Percentiles rank a stretch among this genome's conserved stretches.
These are phyloP conservation scores for Hemibagrus guttatus DNA, from an alignment of 2,797 vertebrate species.

Conservation along the genomic window DNA sequence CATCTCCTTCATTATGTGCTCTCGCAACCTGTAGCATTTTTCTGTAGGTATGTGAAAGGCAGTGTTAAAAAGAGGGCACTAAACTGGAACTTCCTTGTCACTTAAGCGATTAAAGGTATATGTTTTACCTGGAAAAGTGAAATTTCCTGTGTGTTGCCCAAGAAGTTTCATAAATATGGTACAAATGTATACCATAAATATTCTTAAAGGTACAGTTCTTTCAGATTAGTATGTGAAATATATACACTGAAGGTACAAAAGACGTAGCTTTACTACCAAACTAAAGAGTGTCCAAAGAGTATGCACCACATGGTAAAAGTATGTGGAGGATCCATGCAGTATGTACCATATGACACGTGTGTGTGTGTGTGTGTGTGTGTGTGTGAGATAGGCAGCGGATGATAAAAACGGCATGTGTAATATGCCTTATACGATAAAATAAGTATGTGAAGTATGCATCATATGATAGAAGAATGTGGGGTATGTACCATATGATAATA, in stretches of 20 bases:
- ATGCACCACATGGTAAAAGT: neutral
- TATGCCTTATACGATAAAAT: neutral
- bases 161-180: neutral
- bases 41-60: neutral
- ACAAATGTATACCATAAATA: neutral
- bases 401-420: neutral
- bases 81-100: neutral
- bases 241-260: neutral
- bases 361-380: neutral
- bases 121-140: neutral
- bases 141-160: neutral
- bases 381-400: neutral
- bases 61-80: neutral
- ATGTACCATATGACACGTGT: neutral
- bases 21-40: slow-evolving; percentile 18
- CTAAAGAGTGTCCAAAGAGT: neutral
- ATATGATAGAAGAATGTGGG: neutral
- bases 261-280: neutral
- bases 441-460: neutral
- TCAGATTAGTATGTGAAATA: neutral
- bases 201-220: neutral
- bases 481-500: neutral
- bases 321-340: neutral
- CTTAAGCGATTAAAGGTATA: neutral
- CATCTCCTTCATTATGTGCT: neutral